Evolutionary conservation across 2,113 vertebrate species (phyloP).

Genomic region (Brachypodius melanocephalos): DNA sequence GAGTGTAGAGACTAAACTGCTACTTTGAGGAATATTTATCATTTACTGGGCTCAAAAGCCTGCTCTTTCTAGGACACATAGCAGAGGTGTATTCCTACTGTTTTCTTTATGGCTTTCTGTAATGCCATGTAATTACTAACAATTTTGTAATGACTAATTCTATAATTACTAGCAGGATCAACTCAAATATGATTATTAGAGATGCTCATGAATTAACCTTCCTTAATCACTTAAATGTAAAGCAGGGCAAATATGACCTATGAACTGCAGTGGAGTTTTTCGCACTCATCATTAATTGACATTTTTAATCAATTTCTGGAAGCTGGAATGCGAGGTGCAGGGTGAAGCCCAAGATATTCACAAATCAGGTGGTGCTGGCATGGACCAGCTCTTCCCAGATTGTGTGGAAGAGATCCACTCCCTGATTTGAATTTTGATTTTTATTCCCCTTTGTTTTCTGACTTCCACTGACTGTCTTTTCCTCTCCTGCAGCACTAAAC

Average conservation of each 20-base stretch:
- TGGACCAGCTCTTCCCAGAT: neutral
- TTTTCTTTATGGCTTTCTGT: neutral
- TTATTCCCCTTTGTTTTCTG: neutral
- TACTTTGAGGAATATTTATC: neutral
- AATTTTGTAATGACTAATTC: neutral
- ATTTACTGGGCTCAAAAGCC: neutral
- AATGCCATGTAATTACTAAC: neutral
- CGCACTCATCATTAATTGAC: neutral
- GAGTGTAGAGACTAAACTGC: neutral
- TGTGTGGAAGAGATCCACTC: neutral
- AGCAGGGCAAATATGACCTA: neutral
- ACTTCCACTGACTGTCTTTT: neutral
- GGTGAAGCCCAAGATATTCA: neutral
- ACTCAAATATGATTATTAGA: neutral
- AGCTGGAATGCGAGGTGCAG: neutral
- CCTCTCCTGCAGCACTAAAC: neutral
- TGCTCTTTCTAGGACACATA: neutral
- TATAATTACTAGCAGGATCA: neutral
- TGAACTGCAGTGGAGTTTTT: neutral
- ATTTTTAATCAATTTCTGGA: neutral
- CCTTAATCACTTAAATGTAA: neutral
- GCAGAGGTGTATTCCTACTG: neutral
- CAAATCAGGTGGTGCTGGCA: neutral
- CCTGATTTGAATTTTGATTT: neutral
- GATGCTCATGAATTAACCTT: neutral